Conservation (phyloP, 2,113 vertebrate species). For the Calypte anna region DNA sequence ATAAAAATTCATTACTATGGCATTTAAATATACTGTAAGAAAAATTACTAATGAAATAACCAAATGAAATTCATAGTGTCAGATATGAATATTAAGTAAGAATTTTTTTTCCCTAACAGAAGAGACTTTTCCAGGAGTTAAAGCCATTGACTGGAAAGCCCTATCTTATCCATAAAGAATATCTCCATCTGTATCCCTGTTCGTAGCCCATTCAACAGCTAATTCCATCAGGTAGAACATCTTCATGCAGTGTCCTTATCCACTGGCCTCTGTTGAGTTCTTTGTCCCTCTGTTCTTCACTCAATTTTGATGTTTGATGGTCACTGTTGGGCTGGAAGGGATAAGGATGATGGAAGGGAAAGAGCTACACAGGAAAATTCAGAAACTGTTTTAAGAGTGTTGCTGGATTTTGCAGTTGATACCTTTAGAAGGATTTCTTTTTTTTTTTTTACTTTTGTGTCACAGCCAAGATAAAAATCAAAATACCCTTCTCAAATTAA, state of each 20-base stretch:
- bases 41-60: slow-evolving; percentile 25
- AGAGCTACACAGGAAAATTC: background rate
- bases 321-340: background rate
- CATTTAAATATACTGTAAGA: background rate
- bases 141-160: background rate
- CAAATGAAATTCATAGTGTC: background rate
- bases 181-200: background rate
- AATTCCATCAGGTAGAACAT: background rate
- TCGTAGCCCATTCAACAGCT: background rate
- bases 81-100: background rate
- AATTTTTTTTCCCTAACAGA: background rate
- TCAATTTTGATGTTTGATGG: background rate
- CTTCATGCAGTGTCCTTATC: background rate
- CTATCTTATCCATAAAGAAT: background rate
- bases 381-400: background rate
- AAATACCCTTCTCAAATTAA: background rate
- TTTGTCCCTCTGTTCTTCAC: background rate
- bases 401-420: background rate
- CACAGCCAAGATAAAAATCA: background rate
- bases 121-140: background rate
- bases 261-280: background rate
- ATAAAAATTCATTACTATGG: slow-evolving; percentile 22
- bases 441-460: background rate
- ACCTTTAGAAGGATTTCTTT: background rate
- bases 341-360: background rate